Evolutionary conservation across 2,113 vertebrate genomes (phyloP), one percentile per base, ranked within the genome.

Genomic region (Mesocricetus auratus): DNA sequence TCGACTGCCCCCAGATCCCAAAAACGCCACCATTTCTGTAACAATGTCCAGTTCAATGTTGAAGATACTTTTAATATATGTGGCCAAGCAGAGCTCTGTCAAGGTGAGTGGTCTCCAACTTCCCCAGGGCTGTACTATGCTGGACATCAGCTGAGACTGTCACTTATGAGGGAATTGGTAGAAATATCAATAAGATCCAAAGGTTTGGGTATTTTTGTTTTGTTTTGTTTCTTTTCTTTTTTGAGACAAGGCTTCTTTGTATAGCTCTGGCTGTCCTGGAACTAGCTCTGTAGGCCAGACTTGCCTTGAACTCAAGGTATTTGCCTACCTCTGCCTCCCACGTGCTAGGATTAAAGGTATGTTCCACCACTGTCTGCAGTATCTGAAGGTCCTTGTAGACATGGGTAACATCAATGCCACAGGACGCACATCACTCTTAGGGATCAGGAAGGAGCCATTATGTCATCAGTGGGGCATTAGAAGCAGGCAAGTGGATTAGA

Each of bases 21-120:
- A 88, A 94, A 82, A 88, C 10, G 90, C 45, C 88, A 91, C 75
- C 26, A 0, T 69, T 56, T 90, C 94, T 1, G 0, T 97, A 29
- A 96, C 29, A 31, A 17, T 97, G 15, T 95, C 94, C 36, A 42
- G 3, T 17, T 13, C 0, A 0, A 31, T 94, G 13, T 0, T 97
- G 68, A 95, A 13, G 29, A 5, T 1, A 16, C 33, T 96, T 0
- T 0, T 96, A 29, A 19, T 21, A 8, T 1, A 60, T 0, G 56
- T 26, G 53, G 95, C 66, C 64, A 81, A 88, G 79, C 17, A 42
- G 33, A 93, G 89, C 45, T 90, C 94, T 8, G 3, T 77, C 79
- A 58, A 93, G 87, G 97, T 98, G 58, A 96, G 92, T 5, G 0
- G 50, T 42, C 29, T 24, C 62, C n/a, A 31, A 0, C 2, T 10